A percentile compares a stretch with the other conserved stretches of the same genome.
Conservation (phyloP, 2,888 invertebrate genomes). For the Watsonalla binaria region DNA sequence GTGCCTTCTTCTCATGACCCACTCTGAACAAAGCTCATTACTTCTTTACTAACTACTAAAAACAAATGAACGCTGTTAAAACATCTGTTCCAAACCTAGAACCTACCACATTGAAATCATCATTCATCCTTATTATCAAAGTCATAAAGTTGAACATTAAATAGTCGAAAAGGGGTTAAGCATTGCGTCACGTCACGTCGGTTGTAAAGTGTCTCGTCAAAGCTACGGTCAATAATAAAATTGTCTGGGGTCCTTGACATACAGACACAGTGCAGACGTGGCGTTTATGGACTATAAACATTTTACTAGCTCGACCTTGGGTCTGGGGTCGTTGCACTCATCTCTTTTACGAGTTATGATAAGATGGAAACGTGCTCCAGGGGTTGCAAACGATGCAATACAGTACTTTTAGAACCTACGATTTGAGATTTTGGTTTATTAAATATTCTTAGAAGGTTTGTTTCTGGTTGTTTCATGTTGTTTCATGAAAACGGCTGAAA, state of each 20-base stretch:
- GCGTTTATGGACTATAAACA: conserved; percentile 77
- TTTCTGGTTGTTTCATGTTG: no score
- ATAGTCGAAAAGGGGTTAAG: conserved; percentile 32
- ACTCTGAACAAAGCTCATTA: neutral
- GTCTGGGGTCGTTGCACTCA: conserved; percentile 75
- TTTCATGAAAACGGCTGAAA: no score
- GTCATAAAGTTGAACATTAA: neutral
- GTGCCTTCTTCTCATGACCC: no score
- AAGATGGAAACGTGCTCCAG: conserved; percentile 14
- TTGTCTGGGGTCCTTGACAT: conserved; percentile 75
- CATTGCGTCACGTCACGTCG: conserved; percentile 29
- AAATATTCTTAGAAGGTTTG: no score
- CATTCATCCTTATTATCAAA: neutral
- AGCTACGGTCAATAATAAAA: conserved; percentile 68
- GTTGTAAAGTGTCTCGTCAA: conserved; percentile 51
- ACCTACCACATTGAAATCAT: no score
- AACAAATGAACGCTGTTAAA: neutral
- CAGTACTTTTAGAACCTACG: neutral
- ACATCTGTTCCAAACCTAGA: neutral
- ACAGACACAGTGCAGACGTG: conserved; percentile 72
- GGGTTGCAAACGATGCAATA: conserved; percentile 1
- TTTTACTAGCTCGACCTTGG: conserved; percentile 78
- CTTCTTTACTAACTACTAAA: neutral
- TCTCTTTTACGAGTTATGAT: conserved; percentile 49
- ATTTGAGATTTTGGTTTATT: no score